These are phyloP conservation scores for Oxystoma pomonae DNA, from an alignment of 2,888 invertebrate species.

Conservation along the genomic window DNA sequence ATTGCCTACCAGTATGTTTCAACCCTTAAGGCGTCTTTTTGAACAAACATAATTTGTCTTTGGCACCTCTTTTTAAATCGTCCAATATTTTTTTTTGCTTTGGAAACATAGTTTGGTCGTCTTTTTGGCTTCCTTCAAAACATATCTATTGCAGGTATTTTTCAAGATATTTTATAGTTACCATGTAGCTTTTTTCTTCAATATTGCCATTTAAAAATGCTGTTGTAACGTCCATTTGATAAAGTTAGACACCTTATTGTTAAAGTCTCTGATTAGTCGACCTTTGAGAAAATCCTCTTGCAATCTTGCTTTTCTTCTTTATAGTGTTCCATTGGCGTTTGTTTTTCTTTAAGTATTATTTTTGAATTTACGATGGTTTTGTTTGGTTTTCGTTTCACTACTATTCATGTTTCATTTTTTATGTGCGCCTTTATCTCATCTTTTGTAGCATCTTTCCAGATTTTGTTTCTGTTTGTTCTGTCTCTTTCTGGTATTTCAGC, in stretches of 20 bases:
- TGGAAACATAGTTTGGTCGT: background rate
- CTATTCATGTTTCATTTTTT: too few species aligned
- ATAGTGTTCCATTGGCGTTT: background rate
- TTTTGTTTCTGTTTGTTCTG: too few species aligned
- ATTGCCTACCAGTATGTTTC: background rate
- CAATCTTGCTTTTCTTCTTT: background rate
- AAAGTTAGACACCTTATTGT: background rate
- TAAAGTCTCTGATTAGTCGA: background rate
- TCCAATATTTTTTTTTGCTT: background rate
- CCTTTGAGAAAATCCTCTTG: background rate
- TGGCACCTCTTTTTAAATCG: background rate
- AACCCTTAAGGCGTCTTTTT: background rate
- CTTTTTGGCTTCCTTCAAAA: background rate
- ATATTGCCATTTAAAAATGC: too few species aligned
- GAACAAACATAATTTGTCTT: background rate
- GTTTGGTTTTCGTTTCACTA: background rate
- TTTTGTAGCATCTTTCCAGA: too few species aligned
- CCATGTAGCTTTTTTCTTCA: background rate
- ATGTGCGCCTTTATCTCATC: too few species aligned
- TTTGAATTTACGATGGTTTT: background rate
- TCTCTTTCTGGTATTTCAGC: too few species aligned
- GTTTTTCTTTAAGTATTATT: background rate
- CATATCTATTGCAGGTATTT: background rate
- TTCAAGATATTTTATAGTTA: background rate
- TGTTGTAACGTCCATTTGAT: background rate